Conservation (phyloP, 2,113 vertebrate species). For the Syrrhaptes paradoxus region DNA sequence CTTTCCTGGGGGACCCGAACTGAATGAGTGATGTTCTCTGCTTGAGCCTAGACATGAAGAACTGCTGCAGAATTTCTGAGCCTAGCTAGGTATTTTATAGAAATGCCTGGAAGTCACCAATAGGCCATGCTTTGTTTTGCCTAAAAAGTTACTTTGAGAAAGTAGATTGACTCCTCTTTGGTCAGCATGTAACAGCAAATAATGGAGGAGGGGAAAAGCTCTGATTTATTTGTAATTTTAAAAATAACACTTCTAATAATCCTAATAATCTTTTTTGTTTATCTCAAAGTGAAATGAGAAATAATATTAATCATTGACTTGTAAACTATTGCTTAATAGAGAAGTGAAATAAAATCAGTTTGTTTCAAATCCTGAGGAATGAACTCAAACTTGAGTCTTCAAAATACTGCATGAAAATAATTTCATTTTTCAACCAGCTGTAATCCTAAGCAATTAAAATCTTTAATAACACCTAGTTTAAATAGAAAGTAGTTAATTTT, state of each 20-base stretch:
- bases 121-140: not conserved
- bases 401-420: not conserved
- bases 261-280: not conserved
- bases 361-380: not conserved
- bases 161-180: not conserved
- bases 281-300: not conserved
- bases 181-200: not conserved
- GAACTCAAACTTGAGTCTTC: not conserved
- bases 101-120: not conserved
- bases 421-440: not conserved
- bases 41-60: not conserved
- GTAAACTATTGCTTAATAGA: not conserved
- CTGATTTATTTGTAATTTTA: not conserved
- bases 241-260: not conserved
- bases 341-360: not conserved
- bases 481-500: not conserved
- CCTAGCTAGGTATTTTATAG: not conserved
- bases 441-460: constrained; percentile 5
- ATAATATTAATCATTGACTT: not conserved
- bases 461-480: not conserved
- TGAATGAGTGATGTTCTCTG: not conserved
- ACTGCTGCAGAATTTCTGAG: not conserved
- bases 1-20: not conserved
- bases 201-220: not conserved
- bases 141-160: not conserved